phyloP scores from a whole-genome alignment of 2,888 invertebrate species.

The Onthophagus sagittarius region DNA sequence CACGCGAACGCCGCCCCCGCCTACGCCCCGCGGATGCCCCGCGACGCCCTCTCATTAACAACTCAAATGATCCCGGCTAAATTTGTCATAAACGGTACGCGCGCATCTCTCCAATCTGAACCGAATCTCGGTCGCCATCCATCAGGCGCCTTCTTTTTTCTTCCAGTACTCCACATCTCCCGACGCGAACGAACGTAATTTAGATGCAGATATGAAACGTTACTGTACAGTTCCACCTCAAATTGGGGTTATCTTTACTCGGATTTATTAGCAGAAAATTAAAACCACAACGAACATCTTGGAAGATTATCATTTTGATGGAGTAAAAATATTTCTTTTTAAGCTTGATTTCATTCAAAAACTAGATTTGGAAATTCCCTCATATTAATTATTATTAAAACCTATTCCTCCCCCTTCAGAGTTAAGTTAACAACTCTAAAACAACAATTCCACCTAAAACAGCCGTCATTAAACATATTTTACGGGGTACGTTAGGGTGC shows the following conservation, averaged over 20 bases:
- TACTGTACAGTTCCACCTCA: not conserved
- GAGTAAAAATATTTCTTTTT: too few relatives aligned
- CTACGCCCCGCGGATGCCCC: not conserved
- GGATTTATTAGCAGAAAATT: not conserved
- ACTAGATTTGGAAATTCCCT: too few relatives aligned
- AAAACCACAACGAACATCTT: not conserved
- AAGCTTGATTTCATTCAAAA: too few relatives aligned
- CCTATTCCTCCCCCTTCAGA: too few relatives aligned
- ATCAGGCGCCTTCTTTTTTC: not conserved
- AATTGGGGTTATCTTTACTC: not conserved
- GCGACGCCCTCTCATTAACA: constrained; percentile 30
- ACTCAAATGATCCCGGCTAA: constrained; percentile 37
- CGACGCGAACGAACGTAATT: not conserved
- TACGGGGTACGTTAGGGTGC: constrained; percentile 18
- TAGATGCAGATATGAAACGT: not conserved
- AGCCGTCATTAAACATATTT: constrained; percentile 26
- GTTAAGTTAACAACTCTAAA: constrained; percentile 2
- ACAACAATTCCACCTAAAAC: constrained; percentile 20
- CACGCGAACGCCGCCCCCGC: not conserved
- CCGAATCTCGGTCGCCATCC: not conserved
- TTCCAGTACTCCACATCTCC: not conserved
- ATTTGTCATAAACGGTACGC: constrained; percentile 38
- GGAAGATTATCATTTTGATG: too few relatives aligned
- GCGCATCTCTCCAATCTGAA: not conserved
- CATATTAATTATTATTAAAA: too few relatives aligned